Evolutionary conservation across 2,797 vertebrate species (phyloP), one percentile per base, ranked within the genome.

Genomic region (Choloepus didactylus): DNA sequence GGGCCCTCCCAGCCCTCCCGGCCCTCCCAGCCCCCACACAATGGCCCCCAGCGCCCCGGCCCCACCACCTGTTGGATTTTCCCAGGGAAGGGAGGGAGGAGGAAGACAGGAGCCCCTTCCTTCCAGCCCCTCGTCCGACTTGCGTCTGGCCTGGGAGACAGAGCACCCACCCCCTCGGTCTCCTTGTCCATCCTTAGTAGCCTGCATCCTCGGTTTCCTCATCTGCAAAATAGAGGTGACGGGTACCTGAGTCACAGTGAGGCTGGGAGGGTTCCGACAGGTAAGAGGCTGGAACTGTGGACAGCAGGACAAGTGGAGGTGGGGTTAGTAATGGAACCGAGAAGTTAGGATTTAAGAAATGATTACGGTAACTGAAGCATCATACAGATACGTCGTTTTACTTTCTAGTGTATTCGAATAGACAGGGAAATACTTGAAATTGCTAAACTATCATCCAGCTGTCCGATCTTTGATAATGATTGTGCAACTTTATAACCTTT

Each of bases 11-110:
- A 16, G 85, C 91, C 95, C 93, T 89, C 84, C 60, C 94, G 85
- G 91, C 95, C 93, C 89, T 81, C 60, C 94, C 87, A 76, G 51
- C 23, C 67, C 91, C 85, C 4, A 15, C 94, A 97, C 97, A 96
- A 97, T 94, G 95, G 97, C 95, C 94, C 94, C 87, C 51, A 25
- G 87, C 1, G 21, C 92, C n/a, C 7, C 41, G 41, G 95, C 93
- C 83, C 88, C 96, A 95, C 97, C 98, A 98, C 98, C 98, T 98
- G 98, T 98, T 97, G 97, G 95, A 94, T 96, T 98, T 98, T 98
- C 98, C 98, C 98, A 98, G 89, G 91, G 90, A 95, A 85, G 69
- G 85, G 79, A 82, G 82, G 91, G 25, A 75, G 44, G 21, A 44
- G 1, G 69, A 41, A 35, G 27, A 77, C 31, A 60, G 75, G 51